Conservation (phyloP, 2,113 vertebrate genomes). For the Antennarius striatus region DNA sequence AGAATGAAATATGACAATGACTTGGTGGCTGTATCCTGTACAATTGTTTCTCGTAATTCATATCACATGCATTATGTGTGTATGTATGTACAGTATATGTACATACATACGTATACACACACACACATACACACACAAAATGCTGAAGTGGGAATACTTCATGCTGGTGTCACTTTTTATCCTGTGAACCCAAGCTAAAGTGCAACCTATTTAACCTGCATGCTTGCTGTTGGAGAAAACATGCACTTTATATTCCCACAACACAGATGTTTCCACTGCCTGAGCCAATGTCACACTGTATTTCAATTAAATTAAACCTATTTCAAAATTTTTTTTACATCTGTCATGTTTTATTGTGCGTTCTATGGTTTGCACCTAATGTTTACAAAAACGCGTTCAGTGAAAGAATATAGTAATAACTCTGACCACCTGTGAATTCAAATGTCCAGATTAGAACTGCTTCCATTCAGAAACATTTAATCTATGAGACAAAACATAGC, state of each 20-base stretch:
- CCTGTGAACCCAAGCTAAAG: slow-evolving; percentile 29
- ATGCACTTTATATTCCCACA: slow-evolving; percentile 59
- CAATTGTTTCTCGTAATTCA: slow-evolving; percentile 24
- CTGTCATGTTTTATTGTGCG: too few species aligned
- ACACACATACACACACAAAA: slow-evolving; percentile 5
- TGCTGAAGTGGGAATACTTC: slow-evolving; percentile 44
- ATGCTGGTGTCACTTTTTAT: slow-evolving; percentile 42
- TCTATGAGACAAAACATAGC: slow-evolving; percentile 6
- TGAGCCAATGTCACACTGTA: slow-evolving; percentile 49
- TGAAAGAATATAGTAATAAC: too few species aligned
- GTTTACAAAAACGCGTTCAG: too few species aligned
- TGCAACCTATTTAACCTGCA: slow-evolving; percentile 28
- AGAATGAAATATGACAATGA: slow-evolving; percentile 46
- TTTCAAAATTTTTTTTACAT: too few species aligned
- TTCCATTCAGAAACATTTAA: slow-evolving; percentile 31
- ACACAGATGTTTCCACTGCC: slow-evolving; percentile 43
- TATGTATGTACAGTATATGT: background rate
- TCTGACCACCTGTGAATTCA: too few species aligned
- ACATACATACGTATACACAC: slow-evolving; percentile 1
- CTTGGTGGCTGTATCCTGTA: slow-evolving; percentile 22
- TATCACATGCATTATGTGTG: slow-evolving; percentile 17
- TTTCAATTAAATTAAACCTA: too few species aligned
- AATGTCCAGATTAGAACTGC: background rate
- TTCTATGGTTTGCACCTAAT: too few species aligned
- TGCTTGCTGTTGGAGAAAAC: slow-evolving; percentile 27